Percentiles rank a stretch among this genome's conserved stretches.
These are phyloP conservation scores for Molothrus ater DNA, from an alignment of 2,797 vertebrate species.

Conservation along the genomic window DNA sequence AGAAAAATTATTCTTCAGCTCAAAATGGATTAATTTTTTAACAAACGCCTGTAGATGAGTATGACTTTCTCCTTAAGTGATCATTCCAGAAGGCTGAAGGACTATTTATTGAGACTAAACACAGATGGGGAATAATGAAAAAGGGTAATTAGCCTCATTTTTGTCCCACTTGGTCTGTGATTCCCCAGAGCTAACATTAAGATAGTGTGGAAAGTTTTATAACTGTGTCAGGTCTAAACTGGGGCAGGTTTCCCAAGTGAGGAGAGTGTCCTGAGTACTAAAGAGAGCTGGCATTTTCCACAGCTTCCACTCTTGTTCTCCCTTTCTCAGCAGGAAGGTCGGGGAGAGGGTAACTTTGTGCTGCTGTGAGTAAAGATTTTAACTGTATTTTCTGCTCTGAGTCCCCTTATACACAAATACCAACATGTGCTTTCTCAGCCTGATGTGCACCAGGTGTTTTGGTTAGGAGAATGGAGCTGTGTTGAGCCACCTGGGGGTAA, in stretches of 20 bases:
- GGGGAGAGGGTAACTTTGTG: background rate
- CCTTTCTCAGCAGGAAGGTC: background rate
- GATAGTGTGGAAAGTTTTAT: background rate
- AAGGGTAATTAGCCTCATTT: conserved; percentile 51
- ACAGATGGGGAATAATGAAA: conserved; percentile 11
- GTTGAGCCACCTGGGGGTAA: background rate
- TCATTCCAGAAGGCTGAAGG: conserved; percentile 9
- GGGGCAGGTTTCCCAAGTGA: conserved; percentile 3
- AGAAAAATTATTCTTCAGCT: background rate
- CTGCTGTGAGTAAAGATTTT: background rate
- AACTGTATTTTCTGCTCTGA: background rate
- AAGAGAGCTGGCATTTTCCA: background rate
- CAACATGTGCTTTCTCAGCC: background rate
- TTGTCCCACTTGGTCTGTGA: background rate
- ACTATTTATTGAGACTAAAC: conserved; percentile 16
- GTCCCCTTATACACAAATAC: background rate
- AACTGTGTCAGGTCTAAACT: conserved; percentile 29
- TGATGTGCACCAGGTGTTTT: background rate
- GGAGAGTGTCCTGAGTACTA: background rate
- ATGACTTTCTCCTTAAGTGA: background rate
- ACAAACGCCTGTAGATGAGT: background rate
- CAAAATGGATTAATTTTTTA: background rate
- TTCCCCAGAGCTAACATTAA: conserved; percentile 25
- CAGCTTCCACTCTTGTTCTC: background rate
- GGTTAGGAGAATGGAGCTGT: background rate